A percentile compares a stretch with the other conserved stretches of the same genome.
Evolutionary conservation across 2,797 vertebrate genomes (phyloP).

Genomic region (Ispidina lecontei): DNA sequence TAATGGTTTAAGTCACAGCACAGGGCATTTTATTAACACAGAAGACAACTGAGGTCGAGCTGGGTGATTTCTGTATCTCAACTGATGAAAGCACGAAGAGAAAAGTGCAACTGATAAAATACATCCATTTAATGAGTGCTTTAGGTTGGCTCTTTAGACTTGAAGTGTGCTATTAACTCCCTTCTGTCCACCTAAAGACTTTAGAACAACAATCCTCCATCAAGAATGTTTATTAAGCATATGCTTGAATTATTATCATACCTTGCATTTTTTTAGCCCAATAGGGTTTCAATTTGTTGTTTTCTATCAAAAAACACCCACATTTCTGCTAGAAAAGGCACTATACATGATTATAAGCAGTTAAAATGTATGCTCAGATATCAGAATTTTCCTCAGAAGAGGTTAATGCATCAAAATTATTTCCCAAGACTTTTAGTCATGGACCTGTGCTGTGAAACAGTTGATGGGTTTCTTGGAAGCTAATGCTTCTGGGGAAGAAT

Average conservation of each 20-base stretch:
- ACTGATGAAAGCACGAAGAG: neutral
- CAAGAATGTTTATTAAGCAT: neutral
- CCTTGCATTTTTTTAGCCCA: neutral
- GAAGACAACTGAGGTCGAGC: constrained; percentile 9
- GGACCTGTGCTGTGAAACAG: neutral
- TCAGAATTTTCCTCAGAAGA: neutral
- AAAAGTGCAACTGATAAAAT: neutral
- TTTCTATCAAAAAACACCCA: neutral
- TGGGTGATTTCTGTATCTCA: neutral
- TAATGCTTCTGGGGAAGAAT: neutral
- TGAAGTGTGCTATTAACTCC: neutral
- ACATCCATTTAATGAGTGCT: neutral
- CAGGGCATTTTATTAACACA: neutral
- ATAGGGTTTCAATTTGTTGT: neutral
- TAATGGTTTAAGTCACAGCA: constrained; percentile 3
- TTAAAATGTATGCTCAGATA: neutral
- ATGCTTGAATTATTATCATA: neutral
- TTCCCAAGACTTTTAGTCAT: neutral
- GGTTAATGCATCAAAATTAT: neutral
- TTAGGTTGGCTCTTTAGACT: neutral
- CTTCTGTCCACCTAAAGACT: neutral
- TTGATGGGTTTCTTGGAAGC: neutral
- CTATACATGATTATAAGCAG: neutral
- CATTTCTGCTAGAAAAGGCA: neutral
- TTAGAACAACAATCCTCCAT: neutral